Conservation (phyloP, 2,888 invertebrate species). For the Harpagoxenus sublaevis region DNA sequence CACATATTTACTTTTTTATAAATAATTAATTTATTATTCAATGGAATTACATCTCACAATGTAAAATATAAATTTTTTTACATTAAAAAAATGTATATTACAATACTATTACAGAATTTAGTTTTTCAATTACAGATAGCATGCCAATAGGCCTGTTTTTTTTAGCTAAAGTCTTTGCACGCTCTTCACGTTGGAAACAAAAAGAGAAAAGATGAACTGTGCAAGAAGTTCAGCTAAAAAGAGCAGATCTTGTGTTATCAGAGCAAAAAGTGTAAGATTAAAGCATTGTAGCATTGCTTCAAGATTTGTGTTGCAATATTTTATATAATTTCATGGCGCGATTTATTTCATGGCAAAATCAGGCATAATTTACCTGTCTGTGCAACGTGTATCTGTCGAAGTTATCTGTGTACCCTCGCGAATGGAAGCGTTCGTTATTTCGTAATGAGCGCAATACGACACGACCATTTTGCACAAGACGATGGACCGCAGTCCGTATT, state of each 20-base stretch:
- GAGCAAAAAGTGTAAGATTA: not conserved
- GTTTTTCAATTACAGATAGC: not conserved
- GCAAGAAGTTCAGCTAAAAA: too few species aligned
- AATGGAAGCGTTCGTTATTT: slow-evolving; percentile 76
- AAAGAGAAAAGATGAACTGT: too few species aligned
- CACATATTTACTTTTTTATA: not conserved
- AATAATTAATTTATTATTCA: not conserved
- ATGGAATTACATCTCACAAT: not conserved
- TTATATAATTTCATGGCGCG: not conserved
- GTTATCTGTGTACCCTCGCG: slow-evolving; percentile 74
- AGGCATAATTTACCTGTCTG: slow-evolving; percentile 80
- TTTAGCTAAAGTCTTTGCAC: too few species aligned
- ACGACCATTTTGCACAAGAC: slow-evolving; percentile 84
- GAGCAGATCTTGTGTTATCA: too few species aligned
- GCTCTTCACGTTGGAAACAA: too few species aligned
- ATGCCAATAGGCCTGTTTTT: not conserved
- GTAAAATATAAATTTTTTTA: not conserved
- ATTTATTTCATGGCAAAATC: not conserved
- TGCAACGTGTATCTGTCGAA: slow-evolving; percentile 84
- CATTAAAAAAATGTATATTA: not conserved
- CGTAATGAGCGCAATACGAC: slow-evolving; percentile 79
- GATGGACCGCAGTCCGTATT: slow-evolving; percentile 81
- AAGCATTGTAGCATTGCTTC: not conserved
- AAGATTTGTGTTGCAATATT: not conserved
- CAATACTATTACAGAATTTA: not conserved